Evolutionary conservation across 2,888 invertebrate genomes (phyloP).

Genomic region (Oasisia sp.): DNA sequence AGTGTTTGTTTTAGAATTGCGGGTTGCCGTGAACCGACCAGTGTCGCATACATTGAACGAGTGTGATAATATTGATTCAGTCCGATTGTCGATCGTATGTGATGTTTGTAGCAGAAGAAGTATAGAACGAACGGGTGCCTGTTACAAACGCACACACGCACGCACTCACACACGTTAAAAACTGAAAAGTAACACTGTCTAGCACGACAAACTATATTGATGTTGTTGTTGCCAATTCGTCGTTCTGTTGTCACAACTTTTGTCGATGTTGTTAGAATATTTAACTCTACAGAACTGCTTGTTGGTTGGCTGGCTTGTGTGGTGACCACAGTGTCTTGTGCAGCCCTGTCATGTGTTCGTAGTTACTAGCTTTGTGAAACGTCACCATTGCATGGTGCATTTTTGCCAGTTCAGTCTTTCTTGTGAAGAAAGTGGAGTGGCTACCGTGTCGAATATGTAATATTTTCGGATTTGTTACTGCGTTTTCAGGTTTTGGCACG

Average conservation of each 20-base stretch:
- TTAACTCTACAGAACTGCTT: background rate
- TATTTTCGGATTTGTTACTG: slow-evolving; percentile 12
- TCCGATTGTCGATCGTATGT: background rate
- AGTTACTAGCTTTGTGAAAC: background rate
- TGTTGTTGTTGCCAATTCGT: background rate
- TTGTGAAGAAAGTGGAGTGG: slow-evolving; percentile 1
- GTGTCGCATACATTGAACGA: background rate
- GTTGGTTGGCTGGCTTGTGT: background rate
- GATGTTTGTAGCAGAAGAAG: slow-evolving; percentile 17
- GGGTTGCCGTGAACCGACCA: background rate
- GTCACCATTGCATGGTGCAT: background rate
- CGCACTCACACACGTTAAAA: background rate
- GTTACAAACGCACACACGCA: background rate
- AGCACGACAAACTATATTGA: background rate
- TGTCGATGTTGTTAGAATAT: slow-evolving; percentile 13
- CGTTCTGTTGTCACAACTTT: slow-evolving; percentile 3
- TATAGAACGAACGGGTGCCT: background rate
- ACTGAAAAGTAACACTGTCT: background rate
- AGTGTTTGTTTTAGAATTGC: background rate
- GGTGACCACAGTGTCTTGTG: background rate
- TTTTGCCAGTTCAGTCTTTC: background rate
- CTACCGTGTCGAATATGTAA: background rate
- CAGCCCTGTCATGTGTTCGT: background rate
- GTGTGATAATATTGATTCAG: slow-evolving; percentile 17
- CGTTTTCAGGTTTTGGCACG: slow-evolving; percentile 17